Evolutionary conservation across 2,113 vertebrate species (phyloP), one percentile per base, ranked within the genome.

Genomic region (Chrysochloris asiatica): DNA sequence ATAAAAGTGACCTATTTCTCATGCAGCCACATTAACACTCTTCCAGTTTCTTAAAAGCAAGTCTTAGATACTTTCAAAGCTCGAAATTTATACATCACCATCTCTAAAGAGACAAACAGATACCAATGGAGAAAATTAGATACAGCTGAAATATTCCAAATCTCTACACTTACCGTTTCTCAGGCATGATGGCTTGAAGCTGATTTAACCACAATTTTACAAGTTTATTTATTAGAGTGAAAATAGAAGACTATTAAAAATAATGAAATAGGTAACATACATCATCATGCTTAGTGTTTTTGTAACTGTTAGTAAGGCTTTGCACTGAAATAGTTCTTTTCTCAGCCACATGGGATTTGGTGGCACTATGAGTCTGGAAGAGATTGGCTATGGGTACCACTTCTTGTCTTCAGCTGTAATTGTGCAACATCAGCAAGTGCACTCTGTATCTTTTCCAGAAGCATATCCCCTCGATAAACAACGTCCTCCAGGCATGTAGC

Each of bases 371-470:
- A 98, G 61, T 99, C 98, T 0, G 98, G 92, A 0, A 98, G 94
- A n/a, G 98, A 63, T 84, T 99, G 99, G 97, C 97, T 98, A 2
- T 98, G 98, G 0, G 97, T 89, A 0, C 98, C 97, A 2, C 99
- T 99, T 50, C 99, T 97, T 0, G 99, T 99, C 95, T 99, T 98
- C 69, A 99, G 98, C 95, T 99, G 99, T 0, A 99, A 99, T 95
- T 99, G 99, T 0, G 99, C 99, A 0, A 99, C 99, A 76, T 99
- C 99, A 0, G 99, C 99, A 91, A 99, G 97, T 0, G 99, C 99
- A 0, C 98, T 99, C 95, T 99, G 99, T 59, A 99, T 99, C 98
- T 99, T 99, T 80, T 99, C 99, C 96, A 99, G 98, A 80, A 99
- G 98, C 97, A 99, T 86, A 61, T 99, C 99, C 22, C 99, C 99